These are phyloP conservation scores for Ormyrus nitidulus DNA, from an alignment of 2,888 invertebrate species.

Conservation along the genomic window DNA sequence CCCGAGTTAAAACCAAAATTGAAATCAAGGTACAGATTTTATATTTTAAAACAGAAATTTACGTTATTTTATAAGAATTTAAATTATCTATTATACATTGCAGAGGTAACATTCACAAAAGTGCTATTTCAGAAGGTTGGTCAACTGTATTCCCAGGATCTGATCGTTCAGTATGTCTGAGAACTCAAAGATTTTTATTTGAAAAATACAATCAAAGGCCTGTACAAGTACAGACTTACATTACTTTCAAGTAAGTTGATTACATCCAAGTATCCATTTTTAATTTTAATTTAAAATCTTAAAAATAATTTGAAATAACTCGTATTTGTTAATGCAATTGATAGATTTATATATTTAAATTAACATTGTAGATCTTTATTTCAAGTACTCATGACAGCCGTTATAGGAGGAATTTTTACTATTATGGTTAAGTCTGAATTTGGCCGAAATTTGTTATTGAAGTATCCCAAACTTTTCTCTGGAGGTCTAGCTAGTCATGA, in stretches of 20 bases:
- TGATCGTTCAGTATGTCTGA: constrained; percentile 88
- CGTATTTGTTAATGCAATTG: background rate
- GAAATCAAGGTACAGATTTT: constrained; percentile 75
- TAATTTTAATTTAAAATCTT: constrained; percentile 49
- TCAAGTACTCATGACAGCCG: constrained; percentile 75
- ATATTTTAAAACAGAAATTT: constrained; percentile 4
- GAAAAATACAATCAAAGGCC: constrained; percentile 84
- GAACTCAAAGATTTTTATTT: constrained; percentile 87
- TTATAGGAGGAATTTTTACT: constrained; percentile 80
- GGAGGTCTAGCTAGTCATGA: constrained; percentile 82
- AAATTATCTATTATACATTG: constrained; percentile 51
- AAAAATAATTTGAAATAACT: constrained; percentile 44
- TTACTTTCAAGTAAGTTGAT: constrained; percentile 75
- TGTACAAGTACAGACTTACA: constrained; percentile 86
- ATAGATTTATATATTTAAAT: background rate
- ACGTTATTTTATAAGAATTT: constrained; percentile 31
- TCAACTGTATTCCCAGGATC: constrained; percentile 89
- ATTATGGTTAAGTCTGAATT: constrained; percentile 80
- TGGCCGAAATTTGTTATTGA: constrained; percentile 82
- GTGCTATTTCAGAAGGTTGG: constrained; percentile 76
- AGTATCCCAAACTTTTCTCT: constrained; percentile 84
- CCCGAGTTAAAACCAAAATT: constrained; percentile 82
- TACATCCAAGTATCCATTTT: background rate
- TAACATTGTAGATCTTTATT: constrained; percentile 76
- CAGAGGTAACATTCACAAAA: constrained; percentile 78